These are phyloP conservation scores for Arctocebus calabarensis DNA, from an alignment of 2,797 vertebrate species.

Conservation along the genomic window DNA sequence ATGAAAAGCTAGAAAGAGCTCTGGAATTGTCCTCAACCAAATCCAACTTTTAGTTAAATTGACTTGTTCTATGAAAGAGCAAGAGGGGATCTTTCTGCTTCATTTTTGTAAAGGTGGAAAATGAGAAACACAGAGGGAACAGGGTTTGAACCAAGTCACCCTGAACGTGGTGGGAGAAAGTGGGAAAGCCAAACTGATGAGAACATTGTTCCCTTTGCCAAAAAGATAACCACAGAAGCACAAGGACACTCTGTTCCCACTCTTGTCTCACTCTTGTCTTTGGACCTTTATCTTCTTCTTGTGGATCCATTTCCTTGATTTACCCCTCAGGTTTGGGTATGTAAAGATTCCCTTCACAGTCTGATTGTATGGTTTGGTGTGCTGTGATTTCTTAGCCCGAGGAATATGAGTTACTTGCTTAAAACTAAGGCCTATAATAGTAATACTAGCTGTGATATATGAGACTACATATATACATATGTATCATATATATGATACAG, in stretches of 20 bases:
- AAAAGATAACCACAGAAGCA: neutral
- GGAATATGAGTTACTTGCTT: neutral
- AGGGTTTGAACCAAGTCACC: neutral
- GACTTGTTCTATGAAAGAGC: neutral
- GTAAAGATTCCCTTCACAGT: neutral
- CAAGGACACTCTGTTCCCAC: neutral
- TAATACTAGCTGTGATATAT: neutral
- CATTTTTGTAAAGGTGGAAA: neutral
- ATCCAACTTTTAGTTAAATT: neutral
- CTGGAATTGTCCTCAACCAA: neutral
- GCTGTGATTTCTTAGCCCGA: slow-evolving; percentile 36
- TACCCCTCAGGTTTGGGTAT: neutral
- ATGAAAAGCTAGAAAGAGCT: neutral
- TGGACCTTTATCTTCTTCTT: neutral
- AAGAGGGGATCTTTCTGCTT: neutral
- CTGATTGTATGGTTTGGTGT: neutral
- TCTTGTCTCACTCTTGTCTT: neutral
- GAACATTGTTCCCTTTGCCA: neutral
- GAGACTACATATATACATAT: too few relatives aligned
- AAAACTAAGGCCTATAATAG: neutral
- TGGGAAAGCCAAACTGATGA: neutral
- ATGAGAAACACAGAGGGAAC: neutral
- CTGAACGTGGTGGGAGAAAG: neutral
- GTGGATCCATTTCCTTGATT: neutral
- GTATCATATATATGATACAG: too few relatives aligned